A percentile compares a stretch with the other conserved stretches of the same genome.
phyloP scores from a whole-genome alignment of 2,888 invertebrate genomes.

The Drosophila basisetae region DNA sequence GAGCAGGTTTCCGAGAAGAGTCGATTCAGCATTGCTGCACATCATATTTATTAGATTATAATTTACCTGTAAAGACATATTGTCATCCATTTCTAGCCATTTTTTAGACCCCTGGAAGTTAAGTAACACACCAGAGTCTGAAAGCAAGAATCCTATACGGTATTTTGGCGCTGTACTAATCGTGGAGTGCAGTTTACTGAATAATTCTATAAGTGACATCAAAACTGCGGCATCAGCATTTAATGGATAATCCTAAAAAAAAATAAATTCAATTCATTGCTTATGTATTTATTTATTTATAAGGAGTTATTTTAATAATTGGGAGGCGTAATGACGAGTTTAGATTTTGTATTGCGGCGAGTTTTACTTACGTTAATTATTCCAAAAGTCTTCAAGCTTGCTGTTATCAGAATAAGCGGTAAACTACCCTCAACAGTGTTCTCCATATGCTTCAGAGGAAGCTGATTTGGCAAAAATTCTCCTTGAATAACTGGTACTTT shows the following conservation, averaged over 20 bases:
- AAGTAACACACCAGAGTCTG: conserved; percentile 94
- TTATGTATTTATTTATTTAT: not conserved
- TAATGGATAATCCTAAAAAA: conserved; percentile 90
- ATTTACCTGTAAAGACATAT: conserved; percentile 88
- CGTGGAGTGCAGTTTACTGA: conserved; percentile 93
- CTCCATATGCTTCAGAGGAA: conserved; percentile 71
- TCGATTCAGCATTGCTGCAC: not conserved
- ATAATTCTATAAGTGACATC: conserved; percentile 93
- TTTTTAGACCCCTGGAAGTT: conserved; percentile 98
- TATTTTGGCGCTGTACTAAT: conserved; percentile 90
- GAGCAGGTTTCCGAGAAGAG: not conserved
- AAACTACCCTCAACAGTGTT: conserved; percentile 88
- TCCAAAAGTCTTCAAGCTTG: conserved; percentile 96
- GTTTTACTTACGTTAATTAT: conserved; percentile 92
- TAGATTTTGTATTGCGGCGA: not conserved
- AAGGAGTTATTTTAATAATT: not conserved
- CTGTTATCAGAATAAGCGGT: conserved; percentile 95
- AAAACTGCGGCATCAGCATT: conserved; percentile 96
- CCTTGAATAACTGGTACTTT: conserved; percentile 95
- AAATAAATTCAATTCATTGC: not conserved
- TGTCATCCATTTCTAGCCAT: conserved; percentile 91
- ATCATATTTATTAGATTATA: not conserved
- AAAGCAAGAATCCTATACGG: conserved; percentile 94
- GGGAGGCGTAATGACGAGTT: not conserved
- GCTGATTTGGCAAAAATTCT: conserved; percentile 87